A percentile compares a stretch with the other conserved stretches of the same genome.
Evolutionary conservation across 2,113 vertebrate species (phyloP).

Genomic region (Lagenorhynchus albirostris): DNA sequence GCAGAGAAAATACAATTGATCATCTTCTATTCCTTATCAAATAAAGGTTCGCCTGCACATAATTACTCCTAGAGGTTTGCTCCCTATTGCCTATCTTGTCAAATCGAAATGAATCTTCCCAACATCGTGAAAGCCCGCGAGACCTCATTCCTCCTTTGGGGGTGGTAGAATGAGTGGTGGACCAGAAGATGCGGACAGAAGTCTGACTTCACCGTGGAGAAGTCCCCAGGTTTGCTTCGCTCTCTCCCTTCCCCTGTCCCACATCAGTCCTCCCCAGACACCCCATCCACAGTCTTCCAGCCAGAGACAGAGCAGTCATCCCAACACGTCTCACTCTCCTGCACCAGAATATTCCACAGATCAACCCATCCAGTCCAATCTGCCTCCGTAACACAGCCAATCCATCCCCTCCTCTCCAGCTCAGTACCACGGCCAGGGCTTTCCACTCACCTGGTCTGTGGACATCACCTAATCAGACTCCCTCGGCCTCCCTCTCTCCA

Average conservation of each 20-base stretch:
- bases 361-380: background rate
- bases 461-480: background rate
- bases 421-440: background rate
- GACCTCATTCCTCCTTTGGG: background rate
- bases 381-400: background rate
- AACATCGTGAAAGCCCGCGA: background rate
- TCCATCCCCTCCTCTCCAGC: too few relatives aligned
- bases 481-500: background rate
- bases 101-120: background rate
- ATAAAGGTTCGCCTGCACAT: background rate
- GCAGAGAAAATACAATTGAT: background rate
- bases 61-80: background rate
- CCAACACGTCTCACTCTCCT: background rate
- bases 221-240: background rate
- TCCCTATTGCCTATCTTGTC: background rate
- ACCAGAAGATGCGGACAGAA: background rate
- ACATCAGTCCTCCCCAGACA: rapidly evolving
- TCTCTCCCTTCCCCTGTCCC: background rate
- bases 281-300: background rate
- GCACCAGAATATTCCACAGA: background rate
- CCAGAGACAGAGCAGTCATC: background rate
- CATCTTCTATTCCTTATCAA: background rate
- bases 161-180: background rate
- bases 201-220: background rate
- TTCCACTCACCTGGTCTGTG: background rate